Base-by-base conservation (phyloP, 2,113 vertebrate genomes). In the Colossoma macropomum region DNA sequence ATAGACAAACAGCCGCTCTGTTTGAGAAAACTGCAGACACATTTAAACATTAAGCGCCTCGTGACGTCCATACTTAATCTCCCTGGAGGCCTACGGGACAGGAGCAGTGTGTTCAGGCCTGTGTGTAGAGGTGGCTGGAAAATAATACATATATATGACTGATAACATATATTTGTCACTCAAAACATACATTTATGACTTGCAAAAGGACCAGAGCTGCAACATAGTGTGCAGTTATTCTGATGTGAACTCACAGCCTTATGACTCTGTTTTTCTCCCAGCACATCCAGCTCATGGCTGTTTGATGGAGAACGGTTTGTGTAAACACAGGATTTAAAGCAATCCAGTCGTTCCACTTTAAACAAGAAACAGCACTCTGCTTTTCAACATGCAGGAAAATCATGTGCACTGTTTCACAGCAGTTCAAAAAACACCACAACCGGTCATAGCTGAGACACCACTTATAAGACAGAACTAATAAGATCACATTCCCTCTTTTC, bases 1-100 rank as follows among this genome's bases (percentile, higher is more conserved):
- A 85, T 12, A 90, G 87, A 92, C 90, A 92, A 94, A 93, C 91
- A 93, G 90, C 86, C 91, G 89, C 84, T 89, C 86, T 90, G 89
- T 93, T 89, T 88, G 86, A 90, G 91, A 89, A 90, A 85, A 84
- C 83, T 83, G 69, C 80, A 90, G 89, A 88, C 88, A 90, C 72
- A 84, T 85, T 90, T 89, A 30, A 89, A 88, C 87, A 89, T 88
- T 88, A 90, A 85, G 75, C 11, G 6, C 85, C 54, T 86, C 85
- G 79, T 87, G 84, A 87, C 75, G 87, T 90, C 85, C 87, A 80
- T 85, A 85, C 68, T 76, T 71, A 77, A 80, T 54, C 50, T 52
- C 77, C 76, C 30, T 13, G 13, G 54, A 77, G 63, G 66, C 80
- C 32, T 38, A 34, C 17, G 75, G 72, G 45, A 27, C n/a, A 28